Evolutionary conservation across 2,797 vertebrate species (phyloP), one percentile per base, ranked within the genome.

Genomic region (Syndactyla subalaris): DNA sequence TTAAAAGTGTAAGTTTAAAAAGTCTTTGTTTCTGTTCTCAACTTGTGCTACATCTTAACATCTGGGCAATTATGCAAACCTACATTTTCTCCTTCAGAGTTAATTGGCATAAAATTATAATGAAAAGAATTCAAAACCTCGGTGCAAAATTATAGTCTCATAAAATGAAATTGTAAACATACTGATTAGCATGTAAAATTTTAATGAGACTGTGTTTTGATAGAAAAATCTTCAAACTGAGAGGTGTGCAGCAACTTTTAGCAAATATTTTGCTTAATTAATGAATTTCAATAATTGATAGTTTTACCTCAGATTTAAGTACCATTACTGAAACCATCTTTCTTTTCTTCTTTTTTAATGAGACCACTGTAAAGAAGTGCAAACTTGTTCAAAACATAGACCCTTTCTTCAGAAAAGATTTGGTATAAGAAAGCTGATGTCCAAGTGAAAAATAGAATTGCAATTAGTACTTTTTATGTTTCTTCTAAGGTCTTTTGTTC

Each of bases 181-280:
- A 94, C 94, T 97, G 87, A 97, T 97, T 97, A 97, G 96, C 61
- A 96, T 85, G 89, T 93, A 97, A 97, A 96, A 96, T 96, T 97
- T 97, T 97, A 98, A 97, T 97, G 91, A 97, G 92, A 85, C 54
- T 91, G 29, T 95, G 90, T 96, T 97, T 97, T 97, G 91, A 97
- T 96, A 95, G 85, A 92, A 96, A 96, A 96, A 88, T 86, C 73
- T 97, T 96, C 91, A 94, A 97, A 96, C 95, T 92, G 94, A 96
- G 86, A 92, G 80, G 54, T 85, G 43, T 63, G 51, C 80, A 95
- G 46, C 90, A 97, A 95, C 52, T 96, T 94, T 86, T 94, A 93
- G 68, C 88, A 97, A 97, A 97, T 97, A 97, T 97, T 97, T 98
- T 95, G 89, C 95, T 94, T 95, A 97, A 98, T 97, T 97, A 97